Conservation (phyloP, 2,797 vertebrate genomes). For the Macrochelys suwanniensis region DNA sequence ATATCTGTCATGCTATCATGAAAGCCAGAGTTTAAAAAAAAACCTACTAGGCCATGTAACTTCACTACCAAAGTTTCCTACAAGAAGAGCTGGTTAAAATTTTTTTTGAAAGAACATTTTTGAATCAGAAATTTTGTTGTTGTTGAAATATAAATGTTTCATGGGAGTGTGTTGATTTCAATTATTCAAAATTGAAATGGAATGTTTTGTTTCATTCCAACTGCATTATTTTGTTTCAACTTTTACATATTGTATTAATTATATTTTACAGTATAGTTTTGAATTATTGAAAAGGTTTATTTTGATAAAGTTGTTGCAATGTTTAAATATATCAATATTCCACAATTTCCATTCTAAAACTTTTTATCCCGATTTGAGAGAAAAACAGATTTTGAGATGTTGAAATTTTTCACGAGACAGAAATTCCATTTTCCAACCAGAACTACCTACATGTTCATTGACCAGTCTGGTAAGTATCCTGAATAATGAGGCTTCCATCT, state of each 20-base stretch:
- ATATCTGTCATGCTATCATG: neutral
- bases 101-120: neutral
- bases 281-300: neutral
- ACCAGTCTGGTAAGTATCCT: neutral
- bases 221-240: neutral
- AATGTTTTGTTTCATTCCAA: neutral
- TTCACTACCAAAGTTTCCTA: neutral
- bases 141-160: neutral
- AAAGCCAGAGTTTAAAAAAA: neutral
- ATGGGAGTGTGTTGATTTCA: neutral
- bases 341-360: neutral
- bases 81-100: neutral
- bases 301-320: neutral
- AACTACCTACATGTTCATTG: neutral
- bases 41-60: neutral
- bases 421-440: neutral
- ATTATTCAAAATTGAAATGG: accelerated
- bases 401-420: neutral
- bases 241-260: neutral
- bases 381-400: neutral
- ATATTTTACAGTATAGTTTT: neutral
- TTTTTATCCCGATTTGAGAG: neutral
- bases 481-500: neutral
- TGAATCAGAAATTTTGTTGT: neutral
- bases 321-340: neutral